Conservation (phyloP, 2,888 invertebrate genomes). For the Hydrotaea cyrtoneurina region DNA sequence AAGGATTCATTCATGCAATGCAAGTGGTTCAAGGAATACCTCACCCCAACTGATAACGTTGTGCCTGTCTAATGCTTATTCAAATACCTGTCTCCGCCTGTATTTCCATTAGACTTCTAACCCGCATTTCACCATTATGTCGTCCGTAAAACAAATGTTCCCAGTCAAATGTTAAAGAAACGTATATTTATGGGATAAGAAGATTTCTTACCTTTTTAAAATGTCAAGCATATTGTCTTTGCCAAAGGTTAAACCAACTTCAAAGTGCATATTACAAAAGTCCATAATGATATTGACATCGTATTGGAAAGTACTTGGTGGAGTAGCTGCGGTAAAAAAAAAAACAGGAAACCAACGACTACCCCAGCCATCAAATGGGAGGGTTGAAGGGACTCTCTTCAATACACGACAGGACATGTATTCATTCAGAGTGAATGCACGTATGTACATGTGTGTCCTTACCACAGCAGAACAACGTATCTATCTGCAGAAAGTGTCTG, state of each 20-base stretch:
- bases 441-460: neutral
- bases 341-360: neutral
- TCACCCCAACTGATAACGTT: no score
- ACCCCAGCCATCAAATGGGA: neutral
- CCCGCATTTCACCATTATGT: neutral
- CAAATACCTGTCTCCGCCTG: neutral
- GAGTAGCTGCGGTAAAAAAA: neutral
- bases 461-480: slow-evolving; percentile 34
- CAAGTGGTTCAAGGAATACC: no score
- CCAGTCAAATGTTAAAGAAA: neutral
- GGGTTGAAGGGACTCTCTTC: neutral
- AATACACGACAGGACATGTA: neutral
- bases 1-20: no score
- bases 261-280: neutral
- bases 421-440: neutral
- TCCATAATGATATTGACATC: slow-evolving; percentile 8
- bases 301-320: neutral
- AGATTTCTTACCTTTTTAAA: slow-evolving; percentile 30
- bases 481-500: slow-evolving; percentile 14
- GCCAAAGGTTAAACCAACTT: slow-evolving; percentile 21
- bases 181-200: slow-evolving; percentile 22
- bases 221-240: slow-evolving; percentile 1
- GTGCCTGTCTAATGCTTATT: neutral
- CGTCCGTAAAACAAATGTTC: neutral
- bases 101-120: slow-evolving; percentile 21